Base-by-base conservation (phyloP, 2,797 vertebrate species). In the Anableps anableps region DNA sequence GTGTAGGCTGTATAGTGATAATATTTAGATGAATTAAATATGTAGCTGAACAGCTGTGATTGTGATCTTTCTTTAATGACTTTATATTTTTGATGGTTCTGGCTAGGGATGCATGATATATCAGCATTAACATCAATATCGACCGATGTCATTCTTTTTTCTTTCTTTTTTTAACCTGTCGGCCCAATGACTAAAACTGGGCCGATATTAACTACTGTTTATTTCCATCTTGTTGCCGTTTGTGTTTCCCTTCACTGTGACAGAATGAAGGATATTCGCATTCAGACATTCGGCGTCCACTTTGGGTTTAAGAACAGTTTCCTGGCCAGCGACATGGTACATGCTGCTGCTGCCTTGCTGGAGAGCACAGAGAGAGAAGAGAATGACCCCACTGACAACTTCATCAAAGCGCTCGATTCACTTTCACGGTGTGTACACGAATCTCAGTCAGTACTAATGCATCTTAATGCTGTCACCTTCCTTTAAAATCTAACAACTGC, bases 281-380 rank as follows among this genome's bases (percentile, higher is more conserved):
- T 99, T 53, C 98, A 99, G 95, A 99, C 98, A 0, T 99, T 99
- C 85, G 97, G 97, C 5, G 96, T 97, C 85, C 97, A 99, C 89
- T 99, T 99, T 84, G 98, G 99, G 74, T 99, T 98, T 90, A 98
- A 99, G 94, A 99, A 99, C 86, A 97, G 97, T 62, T 99, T 99
- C 92, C 95, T 99, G 92, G 99, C 99, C 89, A 96, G 94, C 23
- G 99, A 99, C 19, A 92, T 99, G 60, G 99, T 99, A 36, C 98
- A 99, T 3, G 97, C 97, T 62, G 95, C 97, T 1, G 91, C 95
- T 70, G 96, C 99, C 19, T 91, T 99, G 75, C 96, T 99, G 93
- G 98, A 99, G 89, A 98, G 94, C 72, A 92, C 95, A 0, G 98
- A 99, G 91, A 97, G 96, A 85, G 97, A 97, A 0, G 93, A 95